Conservation (phyloP, 2,797 vertebrate genomes). For the Balearica regulorum region DNA sequence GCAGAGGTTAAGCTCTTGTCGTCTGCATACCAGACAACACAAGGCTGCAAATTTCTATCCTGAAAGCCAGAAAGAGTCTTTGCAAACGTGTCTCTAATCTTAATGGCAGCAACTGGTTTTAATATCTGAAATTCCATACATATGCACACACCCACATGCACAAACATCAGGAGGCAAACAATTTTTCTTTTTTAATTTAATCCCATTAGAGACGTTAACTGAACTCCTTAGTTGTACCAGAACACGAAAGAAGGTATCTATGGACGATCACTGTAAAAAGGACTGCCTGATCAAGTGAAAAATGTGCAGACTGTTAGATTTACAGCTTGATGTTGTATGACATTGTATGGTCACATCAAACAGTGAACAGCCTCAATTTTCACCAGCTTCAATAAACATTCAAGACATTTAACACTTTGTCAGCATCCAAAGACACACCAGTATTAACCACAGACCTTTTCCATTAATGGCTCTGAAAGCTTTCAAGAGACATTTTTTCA, state of each 20-base stretch:
- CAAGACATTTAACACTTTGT: neutral
- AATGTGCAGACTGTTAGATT: neutral
- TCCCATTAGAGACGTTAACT: neutral
- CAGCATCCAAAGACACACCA: neutral
- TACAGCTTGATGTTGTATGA: neutral
- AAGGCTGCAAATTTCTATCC: neutral
- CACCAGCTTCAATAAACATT: neutral
- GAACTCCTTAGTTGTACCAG: neutral
- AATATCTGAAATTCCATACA: neutral
- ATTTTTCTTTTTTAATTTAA: neutral
- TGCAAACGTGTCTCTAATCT: neutral
- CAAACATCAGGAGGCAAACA: neutral
- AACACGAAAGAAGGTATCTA: neutral
- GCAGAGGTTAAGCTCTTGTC: neutral
- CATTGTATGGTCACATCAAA: neutral
- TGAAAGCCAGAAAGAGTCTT: neutral
- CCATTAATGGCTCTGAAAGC: neutral
- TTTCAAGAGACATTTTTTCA: neutral
- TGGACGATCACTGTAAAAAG: neutral
- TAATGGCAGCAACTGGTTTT: neutral
- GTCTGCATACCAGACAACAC: neutral
- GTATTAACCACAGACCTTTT: neutral
- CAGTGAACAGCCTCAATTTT: neutral
- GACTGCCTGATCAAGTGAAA: neutral
- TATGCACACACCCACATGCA: rapidly evolving